phyloP scores from a whole-genome alignment of 2,888 invertebrate genomes.

The Temnothorax unifasciatus region DNA sequence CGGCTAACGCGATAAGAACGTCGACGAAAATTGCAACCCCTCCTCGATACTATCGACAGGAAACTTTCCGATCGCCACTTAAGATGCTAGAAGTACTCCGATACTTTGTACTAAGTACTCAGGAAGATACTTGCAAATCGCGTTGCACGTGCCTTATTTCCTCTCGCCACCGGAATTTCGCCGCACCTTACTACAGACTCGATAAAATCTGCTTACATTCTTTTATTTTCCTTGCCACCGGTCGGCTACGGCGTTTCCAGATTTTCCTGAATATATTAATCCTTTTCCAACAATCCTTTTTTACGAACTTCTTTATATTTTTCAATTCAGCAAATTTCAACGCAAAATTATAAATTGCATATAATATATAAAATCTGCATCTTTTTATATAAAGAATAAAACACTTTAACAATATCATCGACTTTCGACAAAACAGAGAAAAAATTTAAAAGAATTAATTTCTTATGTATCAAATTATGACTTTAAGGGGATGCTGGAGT shows the following conservation, averaged over 20 bases:
- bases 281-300: background rate
- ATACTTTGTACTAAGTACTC: constrained; percentile 54
- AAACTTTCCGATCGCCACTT: constrained; percentile 47
- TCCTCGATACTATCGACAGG: constrained; percentile 34
- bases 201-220: constrained; percentile 35
- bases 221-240: background rate
- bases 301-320: background rate
- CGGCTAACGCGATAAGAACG: constrained; percentile 38
- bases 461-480: background rate
- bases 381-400: background rate
- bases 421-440: background rate
- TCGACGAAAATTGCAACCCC: constrained; percentile 17
- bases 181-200: constrained; percentile 7
- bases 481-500: too few species aligned
- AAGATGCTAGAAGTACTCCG: constrained; percentile 51
- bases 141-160: constrained; percentile 30
- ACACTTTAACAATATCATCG: background rate
- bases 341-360: background rate
- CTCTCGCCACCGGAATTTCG: constrained; percentile 47
- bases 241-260: background rate
- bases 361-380: background rate
- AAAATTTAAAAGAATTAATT: background rate
- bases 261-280: constrained; percentile 45
- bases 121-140: constrained; percentile 41
- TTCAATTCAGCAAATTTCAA: background rate